These are phyloP conservation scores for Troides oblongomaculatus DNA, from an alignment of 2,888 invertebrate genomes.

Conservation along the genomic window DNA sequence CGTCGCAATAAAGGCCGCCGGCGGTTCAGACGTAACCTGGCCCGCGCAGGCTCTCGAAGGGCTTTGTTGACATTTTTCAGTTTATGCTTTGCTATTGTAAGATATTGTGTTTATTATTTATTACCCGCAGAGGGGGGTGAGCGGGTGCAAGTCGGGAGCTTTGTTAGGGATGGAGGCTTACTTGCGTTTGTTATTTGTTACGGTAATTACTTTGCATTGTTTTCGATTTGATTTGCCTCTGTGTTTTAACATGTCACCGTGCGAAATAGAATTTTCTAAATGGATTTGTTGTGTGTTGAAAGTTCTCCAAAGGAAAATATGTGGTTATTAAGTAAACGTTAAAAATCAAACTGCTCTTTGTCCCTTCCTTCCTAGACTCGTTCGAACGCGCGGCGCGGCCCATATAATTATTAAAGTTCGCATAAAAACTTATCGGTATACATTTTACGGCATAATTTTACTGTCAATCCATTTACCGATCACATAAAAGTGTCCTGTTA, in stretches of 20 bases:
- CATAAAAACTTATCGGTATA: slow-evolving; percentile 20
- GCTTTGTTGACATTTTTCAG: slow-evolving; percentile 58
- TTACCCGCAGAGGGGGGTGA: slow-evolving; percentile 31
- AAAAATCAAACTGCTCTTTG: background rate
- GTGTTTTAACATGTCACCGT: slow-evolving; percentile 30
- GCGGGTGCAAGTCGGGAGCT: slow-evolving; percentile 29
- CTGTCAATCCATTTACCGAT: slow-evolving; percentile 14
- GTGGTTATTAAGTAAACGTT: background rate
- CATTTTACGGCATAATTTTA: slow-evolving; percentile 21
- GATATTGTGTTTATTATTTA: slow-evolving; percentile 46
- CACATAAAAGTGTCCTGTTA: slow-evolving; percentile 26
- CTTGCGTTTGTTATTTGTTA: slow-evolving; percentile 41
- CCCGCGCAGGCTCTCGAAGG: slow-evolving; percentile 37
- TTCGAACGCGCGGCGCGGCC: background rate
- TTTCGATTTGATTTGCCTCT: slow-evolving; percentile 44
- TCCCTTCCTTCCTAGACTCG: background rate
- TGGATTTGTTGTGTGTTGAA: background rate
- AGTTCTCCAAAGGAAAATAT: background rate
- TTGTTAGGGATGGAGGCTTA: slow-evolving; percentile 2
- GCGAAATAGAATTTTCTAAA: slow-evolving; percentile 14
- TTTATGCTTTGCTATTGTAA: slow-evolving; percentile 63
- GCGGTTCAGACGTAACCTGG: slow-evolving; percentile 14
- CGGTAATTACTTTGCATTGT: slow-evolving; percentile 47
- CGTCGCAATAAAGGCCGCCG: slow-evolving; percentile 14
- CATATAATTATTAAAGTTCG: slow-evolving; percentile 18